A percentile compares a stretch with the other conserved stretches of the same genome.
phyloP scores from a whole-genome alignment of 2,113 vertebrate species.

The Pipa parva region DNA sequence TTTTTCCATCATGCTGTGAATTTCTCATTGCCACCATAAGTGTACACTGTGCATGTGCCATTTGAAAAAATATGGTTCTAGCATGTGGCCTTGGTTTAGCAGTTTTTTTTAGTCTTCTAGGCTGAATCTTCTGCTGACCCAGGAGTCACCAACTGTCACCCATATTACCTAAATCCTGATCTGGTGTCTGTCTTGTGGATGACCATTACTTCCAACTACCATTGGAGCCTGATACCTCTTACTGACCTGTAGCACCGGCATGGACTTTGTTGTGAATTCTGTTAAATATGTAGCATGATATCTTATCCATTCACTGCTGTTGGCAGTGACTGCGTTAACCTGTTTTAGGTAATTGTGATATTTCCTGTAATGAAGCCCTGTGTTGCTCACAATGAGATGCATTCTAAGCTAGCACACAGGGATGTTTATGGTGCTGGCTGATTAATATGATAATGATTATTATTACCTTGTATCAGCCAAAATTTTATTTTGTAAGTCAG shows the following conservation, averaged over 20 bases:
- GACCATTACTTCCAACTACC: conserved; percentile 36
- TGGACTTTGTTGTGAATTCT: conserved; percentile 80
- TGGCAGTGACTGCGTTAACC: conserved; percentile 11
- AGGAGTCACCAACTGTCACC: conserved; percentile 41
- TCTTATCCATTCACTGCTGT: conserved; percentile 59
- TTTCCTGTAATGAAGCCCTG: not conserved
- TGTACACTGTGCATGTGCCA: conserved; percentile 20
- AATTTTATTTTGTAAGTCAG: conserved; percentile 61
- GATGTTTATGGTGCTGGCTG: conserved; percentile 87
- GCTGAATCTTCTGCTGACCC: not conserved
- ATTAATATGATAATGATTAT: no score
- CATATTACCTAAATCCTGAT: conserved; percentile 44
- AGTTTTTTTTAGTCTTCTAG: not conserved
- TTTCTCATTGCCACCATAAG: conserved; percentile 3
- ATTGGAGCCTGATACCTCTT: conserved; percentile 65
- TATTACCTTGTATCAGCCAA: conserved; percentile 90
- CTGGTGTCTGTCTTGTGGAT: conserved; percentile 52
- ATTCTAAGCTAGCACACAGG: conserved; percentile 61
- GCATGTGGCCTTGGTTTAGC: not conserved
- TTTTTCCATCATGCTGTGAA: not conserved
- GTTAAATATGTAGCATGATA: conserved; percentile 89
- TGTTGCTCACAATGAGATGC: not conserved
- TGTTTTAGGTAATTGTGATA: conserved; percentile 20
- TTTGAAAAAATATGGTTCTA: not conserved
- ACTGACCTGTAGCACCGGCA: conserved; percentile 93